Percentiles rank a stretch among this genome's conserved stretches.
These are phyloP conservation scores for Mesodorylaimus sp. DNA, from an alignment of 2,888 invertebrate genomes.

Conservation along the genomic window DNA sequence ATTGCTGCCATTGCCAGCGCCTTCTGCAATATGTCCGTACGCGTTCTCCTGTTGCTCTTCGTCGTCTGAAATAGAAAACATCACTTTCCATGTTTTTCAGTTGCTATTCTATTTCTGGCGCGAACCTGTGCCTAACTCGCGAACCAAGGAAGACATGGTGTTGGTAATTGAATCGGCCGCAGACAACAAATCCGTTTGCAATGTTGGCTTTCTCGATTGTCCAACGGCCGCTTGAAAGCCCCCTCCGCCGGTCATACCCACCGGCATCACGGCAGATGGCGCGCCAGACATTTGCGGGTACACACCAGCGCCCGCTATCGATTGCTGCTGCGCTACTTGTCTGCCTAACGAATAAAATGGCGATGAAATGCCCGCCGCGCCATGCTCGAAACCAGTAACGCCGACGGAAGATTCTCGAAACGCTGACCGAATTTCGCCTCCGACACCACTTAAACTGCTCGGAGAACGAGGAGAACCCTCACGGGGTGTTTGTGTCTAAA, in stretches of 20 bases:
- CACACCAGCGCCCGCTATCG: too few relatives aligned
- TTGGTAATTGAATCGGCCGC: conserved; percentile 93
- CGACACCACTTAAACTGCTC: conserved; percentile 3
- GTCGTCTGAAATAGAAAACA: too few relatives aligned
- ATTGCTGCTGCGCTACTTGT: too few relatives aligned
- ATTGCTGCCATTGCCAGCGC: too few relatives aligned
- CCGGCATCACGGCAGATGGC: too few relatives aligned
- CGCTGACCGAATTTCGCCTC: conserved; percentile 5
- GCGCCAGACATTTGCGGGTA: too few relatives aligned
- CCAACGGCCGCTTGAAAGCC: neutral
- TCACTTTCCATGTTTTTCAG: too few relatives aligned
- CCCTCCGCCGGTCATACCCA: neutral
- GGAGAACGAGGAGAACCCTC: conserved; percentile 7
- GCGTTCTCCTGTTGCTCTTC: too few relatives aligned
- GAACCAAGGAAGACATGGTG: conserved; percentile 88
- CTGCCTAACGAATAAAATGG: neutral
- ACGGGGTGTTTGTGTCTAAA: conserved; percentile 1
- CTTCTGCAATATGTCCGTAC: too few relatives aligned
- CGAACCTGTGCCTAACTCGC: conserved; percentile 69
- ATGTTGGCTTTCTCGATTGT: conserved; percentile 1
- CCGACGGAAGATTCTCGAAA: too few relatives aligned
- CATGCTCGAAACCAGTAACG: neutral
- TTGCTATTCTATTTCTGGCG: too few relatives aligned
- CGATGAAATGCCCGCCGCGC: neutral
- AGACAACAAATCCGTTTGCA: conserved; percentile 56